Percentiles rank a stretch among this genome's conserved stretches.
phyloP scores from a whole-genome alignment of 1,140 invertebrate genomes.

The Drosophila tsacasi region DNA sequence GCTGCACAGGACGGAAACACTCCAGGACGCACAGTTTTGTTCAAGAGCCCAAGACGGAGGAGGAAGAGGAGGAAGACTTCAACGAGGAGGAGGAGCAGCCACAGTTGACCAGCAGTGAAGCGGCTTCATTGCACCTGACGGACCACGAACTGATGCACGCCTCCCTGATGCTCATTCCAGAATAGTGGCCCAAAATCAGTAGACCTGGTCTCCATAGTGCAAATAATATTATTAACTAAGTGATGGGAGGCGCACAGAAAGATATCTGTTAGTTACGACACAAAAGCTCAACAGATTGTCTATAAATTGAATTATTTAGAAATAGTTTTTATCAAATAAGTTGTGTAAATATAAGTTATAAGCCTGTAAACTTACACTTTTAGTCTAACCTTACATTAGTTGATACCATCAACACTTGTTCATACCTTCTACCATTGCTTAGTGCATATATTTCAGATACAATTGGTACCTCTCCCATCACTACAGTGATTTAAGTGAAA shows the following conservation, averaged over 20 bases:
- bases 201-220: conserved; percentile 41
- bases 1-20: conserved; percentile 38
- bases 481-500: conserved; percentile 31
- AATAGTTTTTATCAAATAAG: background rate
- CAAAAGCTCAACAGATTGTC: background rate
- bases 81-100: conserved; percentile 24
- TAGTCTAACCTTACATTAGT: background rate
- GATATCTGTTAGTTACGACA: background rate
- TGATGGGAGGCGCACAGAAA: background rate
- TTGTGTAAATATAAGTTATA: conserved; percentile 5
- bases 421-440: background rate
- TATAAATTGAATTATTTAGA: background rate
- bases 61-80: conserved; percentile 27
- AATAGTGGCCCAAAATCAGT: conserved; percentile 29
- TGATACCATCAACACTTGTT: background rate
- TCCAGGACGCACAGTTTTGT: conserved; percentile 33
- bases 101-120: conserved; percentile 30
- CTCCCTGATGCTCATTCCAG: conserved; percentile 69
- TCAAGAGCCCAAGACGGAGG: conserved; percentile 38
- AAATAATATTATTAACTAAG: conserved; percentile 55
- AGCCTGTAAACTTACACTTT: background rate
- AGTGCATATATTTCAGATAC: background rate
- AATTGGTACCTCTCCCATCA: background rate
- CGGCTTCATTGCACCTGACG: conserved; percentile 56
- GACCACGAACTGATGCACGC: conserved; percentile 70